Evolutionary conservation across 1,140 invertebrate species (phyloP).

Genomic region (Galleria mellonella): DNA sequence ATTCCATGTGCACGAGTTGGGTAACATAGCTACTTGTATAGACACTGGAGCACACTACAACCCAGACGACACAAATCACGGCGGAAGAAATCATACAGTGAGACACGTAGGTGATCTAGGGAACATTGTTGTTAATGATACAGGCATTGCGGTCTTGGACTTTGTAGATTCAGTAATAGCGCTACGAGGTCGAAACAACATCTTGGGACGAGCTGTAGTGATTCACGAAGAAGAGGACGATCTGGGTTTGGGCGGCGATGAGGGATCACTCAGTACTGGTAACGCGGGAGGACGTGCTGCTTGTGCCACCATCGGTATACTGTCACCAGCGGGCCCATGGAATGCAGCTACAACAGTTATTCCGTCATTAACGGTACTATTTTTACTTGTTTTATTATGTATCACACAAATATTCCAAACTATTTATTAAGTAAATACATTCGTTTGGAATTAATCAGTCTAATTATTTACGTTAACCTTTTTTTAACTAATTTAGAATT

Average conservation of each 20-base stretch:
- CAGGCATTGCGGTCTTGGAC: slow-evolving; percentile 73
- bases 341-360: slow-evolving; percentile 28
- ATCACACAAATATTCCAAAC: too few relatives aligned
- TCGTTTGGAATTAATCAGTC: too few relatives aligned
- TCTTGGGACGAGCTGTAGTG: slow-evolving; percentile 87
- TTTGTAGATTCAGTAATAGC: slow-evolving; percentile 80
- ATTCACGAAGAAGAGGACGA: slow-evolving; percentile 86
- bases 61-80: slow-evolving; percentile 66
- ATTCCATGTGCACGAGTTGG: slow-evolving; percentile 90
- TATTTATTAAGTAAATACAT: too few relatives aligned
- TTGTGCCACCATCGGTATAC: slow-evolving; percentile 85
- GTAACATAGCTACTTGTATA: slow-evolving; percentile 81
- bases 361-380: slow-evolving; percentile 25
- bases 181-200: slow-evolving; percentile 77
- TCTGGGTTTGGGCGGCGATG: slow-evolving; percentile 80
- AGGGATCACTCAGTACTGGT: slow-evolving; percentile 84
- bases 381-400: slow-evolving; percentile 2
- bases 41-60: slow-evolving; percentile 84
- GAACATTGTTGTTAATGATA: slow-evolving; percentile 78
- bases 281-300: slow-evolving; percentile 85
- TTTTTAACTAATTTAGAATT: too few relatives aligned
- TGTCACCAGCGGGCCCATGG: slow-evolving; percentile 43
- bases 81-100: slow-evolving; percentile 34
- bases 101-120: slow-evolving; percentile 94
- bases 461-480: neutral